Base-by-base conservation (phyloP, 2,797 vertebrate genomes). In the Xenentodon cancila region DNA sequence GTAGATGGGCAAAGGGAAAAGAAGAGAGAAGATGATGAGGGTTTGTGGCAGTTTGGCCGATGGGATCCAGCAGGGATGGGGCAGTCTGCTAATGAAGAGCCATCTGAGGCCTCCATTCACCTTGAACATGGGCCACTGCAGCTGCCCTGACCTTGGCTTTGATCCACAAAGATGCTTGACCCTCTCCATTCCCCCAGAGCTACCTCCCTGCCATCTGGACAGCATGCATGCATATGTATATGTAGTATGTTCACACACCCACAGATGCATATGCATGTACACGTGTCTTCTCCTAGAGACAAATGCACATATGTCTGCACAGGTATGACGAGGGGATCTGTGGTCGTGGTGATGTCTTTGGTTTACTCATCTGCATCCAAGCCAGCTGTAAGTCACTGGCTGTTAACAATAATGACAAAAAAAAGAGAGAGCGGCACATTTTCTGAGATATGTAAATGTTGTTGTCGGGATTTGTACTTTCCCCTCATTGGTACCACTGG, bases 141-240 rank as follows among this genome's bases (percentile, higher is more conserved):
- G 89, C 90, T 91, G 87, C 86, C 85, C 93, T 93, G 92, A 94
- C 93, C 92, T 94, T 94, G 93, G 92, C 93, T 94, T 93, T 93
- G 92, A 93, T 94, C 92, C 89, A 86, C 81, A 85, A 91, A 91
- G 92, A 90, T 87, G 85, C 84, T 89, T 93, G 91, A 92, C 92
- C 90, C 92, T 81, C 81, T 81, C 81, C 77, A 87, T 90, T 90
- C 88, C 91, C 91, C 74, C 64, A 81, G 78, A 87, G 78, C 80
- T 59, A 73, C 69, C 53, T 62, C 70, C 81, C 77, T 61, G 61
- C 92, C 93, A 94, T 94, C 93, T 94, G 93, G 91, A 88, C 64
- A 65, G 71, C 81, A 80, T 21, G 1, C 80, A 90, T 89, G 82
- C 87, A 89, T 89, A 88, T 88, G 84, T 84, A 90, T 88, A 86